Percentiles rank a stretch among this genome's conserved stretches.
phyloP scores from a whole-genome alignment of 1,140 invertebrate species.

The Pseudomyrmex flavicornis region DNA sequence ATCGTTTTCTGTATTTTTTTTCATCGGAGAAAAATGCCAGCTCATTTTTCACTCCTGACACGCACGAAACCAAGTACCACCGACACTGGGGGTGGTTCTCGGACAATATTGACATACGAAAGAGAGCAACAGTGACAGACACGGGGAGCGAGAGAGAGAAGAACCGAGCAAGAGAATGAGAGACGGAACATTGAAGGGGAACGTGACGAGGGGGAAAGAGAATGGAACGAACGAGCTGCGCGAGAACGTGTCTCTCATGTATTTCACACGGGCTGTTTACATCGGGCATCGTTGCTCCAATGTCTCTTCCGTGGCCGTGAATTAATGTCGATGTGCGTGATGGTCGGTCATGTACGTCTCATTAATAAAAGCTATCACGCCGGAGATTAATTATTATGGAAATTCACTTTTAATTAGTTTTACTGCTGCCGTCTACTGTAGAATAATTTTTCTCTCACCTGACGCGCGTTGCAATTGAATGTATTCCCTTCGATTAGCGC shows the following conservation, averaged over 20 bases:
- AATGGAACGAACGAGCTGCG: conserved; percentile 57
- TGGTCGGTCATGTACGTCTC: conserved; percentile 16
- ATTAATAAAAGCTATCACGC: conserved; percentile 57
- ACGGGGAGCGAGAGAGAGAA: not conserved
- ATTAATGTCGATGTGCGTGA: conserved; percentile 53
- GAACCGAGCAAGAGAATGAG: not conserved
- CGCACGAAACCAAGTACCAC: conserved; percentile 43
- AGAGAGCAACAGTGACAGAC: conserved; percentile 2
- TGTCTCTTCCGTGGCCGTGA: conserved; percentile 34
- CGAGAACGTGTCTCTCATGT: conserved; percentile 51
- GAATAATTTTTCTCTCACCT: conserved; percentile 37
- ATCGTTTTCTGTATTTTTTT: conserved; percentile 35
- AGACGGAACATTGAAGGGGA: not conserved
- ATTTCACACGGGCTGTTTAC: conserved; percentile 59
- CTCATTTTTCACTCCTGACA: conserved; percentile 55
- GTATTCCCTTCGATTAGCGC: not conserved
- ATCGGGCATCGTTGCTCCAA: conserved; percentile 49
- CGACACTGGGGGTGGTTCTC: conserved; percentile 30
- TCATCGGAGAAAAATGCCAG: conserved; percentile 2
- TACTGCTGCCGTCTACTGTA: conserved; percentile 4
- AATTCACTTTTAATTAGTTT: conserved; percentile 55
- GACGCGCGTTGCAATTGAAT: not conserved
- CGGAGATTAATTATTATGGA: conserved; percentile 58
- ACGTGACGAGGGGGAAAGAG: not conserved
- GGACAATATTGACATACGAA: conserved; percentile 60